Base-by-base conservation (phyloP, 2,888 invertebrate species). In the Vanessa cardui region DNA sequence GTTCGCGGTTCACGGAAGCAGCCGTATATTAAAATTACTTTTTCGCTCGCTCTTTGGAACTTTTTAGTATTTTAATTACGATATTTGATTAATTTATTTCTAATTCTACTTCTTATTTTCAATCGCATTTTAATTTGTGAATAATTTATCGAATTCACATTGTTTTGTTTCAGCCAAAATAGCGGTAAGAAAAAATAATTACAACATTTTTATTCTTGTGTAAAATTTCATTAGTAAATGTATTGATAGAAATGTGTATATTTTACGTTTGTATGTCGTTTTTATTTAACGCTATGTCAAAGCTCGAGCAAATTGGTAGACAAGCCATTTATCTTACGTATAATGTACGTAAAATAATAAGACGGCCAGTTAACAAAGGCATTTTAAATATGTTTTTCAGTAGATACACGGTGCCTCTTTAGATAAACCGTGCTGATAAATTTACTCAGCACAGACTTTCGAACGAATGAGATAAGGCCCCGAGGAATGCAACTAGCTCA, bases 351-450 rank as follows among this genome's bases (percentile, higher is more conserved):
- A 39, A 52, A 59, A 63, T 60, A 68, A 63, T 47, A 58, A 68
- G 64, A 62, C 60, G 69, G 66, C 66, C 58, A 60, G 67, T 58
- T 62, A 64, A 44, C 66, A 33, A 65, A 62, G 71, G 63, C 64
- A 71, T 72, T 72, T 72, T 72, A 76, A 75, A 76, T 70, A 67
- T 73, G 74, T 73, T 75, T 75, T 76, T 74, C 67, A 66, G 71
- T 70, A 66, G 67, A 72, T 74, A 76, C 74, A 76, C 75, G 76
- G 78, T 74, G 77, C 39, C 52, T 21, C 76, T 77, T 78, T 75
- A 80, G 85, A 86, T 86, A 83, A 77, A 83, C 81, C 81, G 82
- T 73, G 75, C 71, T 79, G 85, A 86, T 87, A 85, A 77, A 77
- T 77, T 77, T 63, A 47, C 58, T 61, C 45, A 76, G 76, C 76